These are phyloP conservation scores for Drosophila multiciliata DNA, from an alignment of 2,888 invertebrate species.

Conservation along the genomic window DNA sequence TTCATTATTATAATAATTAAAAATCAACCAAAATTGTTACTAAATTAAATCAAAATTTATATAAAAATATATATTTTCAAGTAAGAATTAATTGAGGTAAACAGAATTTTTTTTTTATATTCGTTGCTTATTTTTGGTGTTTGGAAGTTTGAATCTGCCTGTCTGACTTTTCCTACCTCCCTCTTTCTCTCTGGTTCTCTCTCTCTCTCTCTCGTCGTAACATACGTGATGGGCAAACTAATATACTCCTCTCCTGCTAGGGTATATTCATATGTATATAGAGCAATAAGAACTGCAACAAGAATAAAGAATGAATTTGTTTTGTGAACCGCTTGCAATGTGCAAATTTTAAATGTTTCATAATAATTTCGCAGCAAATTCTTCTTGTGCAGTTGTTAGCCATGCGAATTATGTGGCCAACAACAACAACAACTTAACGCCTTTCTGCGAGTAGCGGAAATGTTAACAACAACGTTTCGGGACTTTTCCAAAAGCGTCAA, in stretches of 20 bases:
- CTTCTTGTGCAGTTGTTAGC: slow-evolving; percentile 61
- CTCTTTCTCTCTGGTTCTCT: not conserved
- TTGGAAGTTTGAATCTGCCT: not conserved
- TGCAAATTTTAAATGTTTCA: slow-evolving; percentile 64
- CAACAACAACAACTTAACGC: slow-evolving; percentile 34
- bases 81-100: no score
- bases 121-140: not conserved
- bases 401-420: slow-evolving; percentile 55
- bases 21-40: not conserved
- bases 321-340: slow-evolving; percentile 50
- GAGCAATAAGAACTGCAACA: not conserved
- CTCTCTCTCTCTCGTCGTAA: not conserved
- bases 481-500: slow-evolving; percentile 30
- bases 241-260: not conserved
- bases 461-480: slow-evolving; percentile 53
- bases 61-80: not conserved
- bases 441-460: slow-evolving; percentile 51
- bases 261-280: not conserved
- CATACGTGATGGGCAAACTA: not conserved
- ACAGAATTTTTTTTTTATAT: not conserved
- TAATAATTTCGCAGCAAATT: slow-evolving; percentile 63
- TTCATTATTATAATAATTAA: no score
- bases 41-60: not conserved
- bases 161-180: not conserved
- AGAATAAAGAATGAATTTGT: slow-evolving; percentile 28